phyloP scores from a whole-genome alignment of 2,113 vertebrate species.

The Nycticorax nycticorax region DNA sequence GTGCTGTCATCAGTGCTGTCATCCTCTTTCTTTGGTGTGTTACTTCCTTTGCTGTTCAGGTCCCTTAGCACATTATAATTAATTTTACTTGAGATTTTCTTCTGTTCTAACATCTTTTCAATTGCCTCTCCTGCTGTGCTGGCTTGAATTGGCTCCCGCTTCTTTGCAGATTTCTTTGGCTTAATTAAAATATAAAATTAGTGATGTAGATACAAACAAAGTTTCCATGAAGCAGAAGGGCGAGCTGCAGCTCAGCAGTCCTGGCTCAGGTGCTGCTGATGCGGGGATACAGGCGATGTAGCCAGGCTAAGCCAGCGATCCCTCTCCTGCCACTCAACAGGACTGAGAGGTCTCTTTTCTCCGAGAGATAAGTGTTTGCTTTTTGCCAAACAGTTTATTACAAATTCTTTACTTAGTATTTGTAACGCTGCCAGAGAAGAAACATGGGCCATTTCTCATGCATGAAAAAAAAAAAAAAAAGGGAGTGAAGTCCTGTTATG shows the following conservation, averaged over 20 bases:
- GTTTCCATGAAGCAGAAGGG: conserved; percentile 21
- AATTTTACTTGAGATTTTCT: conserved; percentile 95
- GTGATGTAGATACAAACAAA: conserved; percentile 43
- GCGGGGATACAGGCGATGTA: neutral
- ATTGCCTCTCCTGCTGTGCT: conserved; percentile 95
- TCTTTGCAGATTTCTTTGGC: conserved; percentile 80
- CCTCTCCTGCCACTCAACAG: neutral
- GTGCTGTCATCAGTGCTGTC: conserved; percentile 30
- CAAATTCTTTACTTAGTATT: neutral
- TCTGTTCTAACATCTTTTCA: conserved; percentile 97
- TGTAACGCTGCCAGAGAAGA: neutral
- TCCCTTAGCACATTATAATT: conserved; percentile 95
- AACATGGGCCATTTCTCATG: neutral
- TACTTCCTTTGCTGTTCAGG: conserved; percentile 81
- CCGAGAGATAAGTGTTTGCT: neutral
- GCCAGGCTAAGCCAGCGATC: neutral
- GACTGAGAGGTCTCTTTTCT: neutral
- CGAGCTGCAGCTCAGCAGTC: neutral
- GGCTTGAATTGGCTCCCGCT: conserved; percentile 84
- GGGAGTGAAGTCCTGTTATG: neutral
- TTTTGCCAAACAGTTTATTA: neutral
- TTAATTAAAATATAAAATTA: conserved; percentile 68
- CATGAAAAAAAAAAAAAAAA: neutral
- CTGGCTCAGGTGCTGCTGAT: conserved; percentile 3
- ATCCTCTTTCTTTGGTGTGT: conserved; percentile 72